A percentile compares a stretch with the other conserved stretches of the same genome.
phyloP scores from a whole-genome alignment of 1,140 invertebrate genomes.

The Drosophila lini region DNA sequence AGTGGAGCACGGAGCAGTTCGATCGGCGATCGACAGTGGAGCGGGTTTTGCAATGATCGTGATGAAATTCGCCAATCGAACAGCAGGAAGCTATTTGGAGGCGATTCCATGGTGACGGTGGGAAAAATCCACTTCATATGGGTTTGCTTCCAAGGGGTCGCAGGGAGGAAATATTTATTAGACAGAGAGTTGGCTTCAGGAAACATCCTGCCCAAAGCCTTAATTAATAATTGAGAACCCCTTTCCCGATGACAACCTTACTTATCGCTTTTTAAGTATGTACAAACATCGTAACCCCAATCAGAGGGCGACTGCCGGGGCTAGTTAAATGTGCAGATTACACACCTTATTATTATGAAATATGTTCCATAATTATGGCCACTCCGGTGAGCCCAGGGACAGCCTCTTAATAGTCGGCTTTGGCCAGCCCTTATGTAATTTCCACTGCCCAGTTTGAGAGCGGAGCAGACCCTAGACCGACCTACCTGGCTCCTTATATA shows the following conservation, averaged over 20 bases:
- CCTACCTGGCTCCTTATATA: slow-evolving; percentile 45
- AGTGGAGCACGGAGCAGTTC: slow-evolving; percentile 8
- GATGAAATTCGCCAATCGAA: slow-evolving; percentile 43
- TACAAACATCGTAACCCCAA: slow-evolving; percentile 42
- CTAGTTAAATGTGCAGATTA: slow-evolving; percentile 75
- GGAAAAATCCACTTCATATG: slow-evolving; percentile 14
- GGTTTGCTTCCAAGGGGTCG: not conserved
- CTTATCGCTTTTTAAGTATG: slow-evolving; percentile 60
- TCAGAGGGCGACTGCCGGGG: slow-evolving; percentile 19
- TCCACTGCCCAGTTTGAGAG: slow-evolving; percentile 37
- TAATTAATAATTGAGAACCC: not conserved
- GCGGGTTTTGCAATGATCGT: slow-evolving; percentile 33
- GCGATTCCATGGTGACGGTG: slow-evolving; percentile 22
- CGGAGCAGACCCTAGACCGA: slow-evolving; percentile 42
- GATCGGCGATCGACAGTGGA: slow-evolving; percentile 35
- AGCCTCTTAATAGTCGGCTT: slow-evolving; percentile 64
- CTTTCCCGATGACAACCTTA: slow-evolving; percentile 32
- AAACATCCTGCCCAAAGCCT: not conserved
- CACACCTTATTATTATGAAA: slow-evolving; percentile 81
- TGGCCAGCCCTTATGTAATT: slow-evolving; percentile 69
- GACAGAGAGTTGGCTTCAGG: not conserved
- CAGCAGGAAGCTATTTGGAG: slow-evolving; percentile 31
- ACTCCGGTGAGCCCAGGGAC: slow-evolving; percentile 43
- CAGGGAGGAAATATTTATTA: not conserved
- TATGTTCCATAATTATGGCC: slow-evolving; percentile 75